Evolutionary conservation across 1,140 invertebrate genomes (phyloP), one percentile per base, ranked within the genome.

Genomic region (Nomia melanderi): DNA sequence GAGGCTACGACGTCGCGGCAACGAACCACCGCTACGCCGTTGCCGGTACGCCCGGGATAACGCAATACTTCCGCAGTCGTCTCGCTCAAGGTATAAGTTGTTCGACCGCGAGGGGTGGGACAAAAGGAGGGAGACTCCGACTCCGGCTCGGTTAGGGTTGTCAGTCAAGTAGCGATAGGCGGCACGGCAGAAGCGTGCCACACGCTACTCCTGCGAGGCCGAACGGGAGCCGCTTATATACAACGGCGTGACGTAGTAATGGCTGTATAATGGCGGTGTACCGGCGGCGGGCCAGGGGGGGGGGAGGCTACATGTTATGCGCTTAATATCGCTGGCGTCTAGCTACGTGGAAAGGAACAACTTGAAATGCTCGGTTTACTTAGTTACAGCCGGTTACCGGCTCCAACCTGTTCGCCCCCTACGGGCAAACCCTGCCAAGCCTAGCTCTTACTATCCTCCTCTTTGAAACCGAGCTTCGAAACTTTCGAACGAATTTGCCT

Each of bases 171-270:
- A 25, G 65, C 79, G 78, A 84, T 86, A 86, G 77, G 74, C 64
- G 67, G 76, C 59, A 75, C 53, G 63, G 74, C 33, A 64, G 63
- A 79, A 82, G 87, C 88, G 86, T 88, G 86, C 78, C 76, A 79
- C 88, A 87, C 87, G 87, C 88, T 82, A 88, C 66, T 78, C 85
- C 70, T 69, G 63, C 25, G 63, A 23, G 47, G 20, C 27, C 63
- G 56, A 47, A 11, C 53, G 74, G 33, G 70, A 63, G 11, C 60
- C n/a, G 63, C 66, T 82, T 70, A 53, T 78, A 47, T 65, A 77
- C 81, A 83, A 83, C 79, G 74, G 76, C 85, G 83, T 85, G 83
- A 87, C 81, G 86, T 79, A 65, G 75, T 88, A 86, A 89, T 86
- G 81, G 75, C 78, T 86, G 85, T 84, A 85, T 87, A 89, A 88